A percentile compares a stretch with the other conserved stretches of the same genome.
Evolutionary conservation across 2,113 vertebrate species (phyloP).

Genomic region (Thinocorus orbignyianus): DNA sequence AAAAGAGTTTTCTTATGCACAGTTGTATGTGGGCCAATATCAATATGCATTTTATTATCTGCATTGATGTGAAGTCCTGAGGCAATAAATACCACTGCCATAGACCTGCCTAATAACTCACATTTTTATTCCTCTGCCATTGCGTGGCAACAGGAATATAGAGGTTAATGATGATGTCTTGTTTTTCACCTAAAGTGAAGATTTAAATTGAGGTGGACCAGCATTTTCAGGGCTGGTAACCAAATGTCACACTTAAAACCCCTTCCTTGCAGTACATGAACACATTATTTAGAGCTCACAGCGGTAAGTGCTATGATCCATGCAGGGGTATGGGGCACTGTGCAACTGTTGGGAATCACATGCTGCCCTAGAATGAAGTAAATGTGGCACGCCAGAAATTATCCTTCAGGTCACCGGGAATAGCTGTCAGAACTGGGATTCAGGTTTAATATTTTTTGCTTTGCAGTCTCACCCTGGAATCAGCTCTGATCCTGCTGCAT

Average conservation of each 20-base stretch:
- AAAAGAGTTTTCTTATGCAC: background rate
- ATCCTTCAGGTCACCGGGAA: background rate
- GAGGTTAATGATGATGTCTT: background rate
- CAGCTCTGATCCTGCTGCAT: background rate
- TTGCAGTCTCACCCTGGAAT: background rate
- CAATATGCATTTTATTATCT: background rate
- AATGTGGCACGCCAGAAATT: background rate
- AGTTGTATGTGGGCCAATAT: background rate
- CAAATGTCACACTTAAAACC: background rate
- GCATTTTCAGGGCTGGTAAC: background rate
- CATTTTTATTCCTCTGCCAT: background rate
- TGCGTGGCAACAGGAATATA: background rate
- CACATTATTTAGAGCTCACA: background rate
- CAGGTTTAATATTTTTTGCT: background rate
- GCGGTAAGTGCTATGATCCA: background rate
- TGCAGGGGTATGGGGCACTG: background rate
- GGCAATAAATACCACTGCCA: conserved; percentile 3
- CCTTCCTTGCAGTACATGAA: background rate
- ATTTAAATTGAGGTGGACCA: background rate
- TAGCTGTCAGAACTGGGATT: background rate
- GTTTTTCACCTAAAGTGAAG: background rate
- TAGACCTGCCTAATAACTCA: background rate
- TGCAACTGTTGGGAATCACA: background rate
- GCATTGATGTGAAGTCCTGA: background rate
- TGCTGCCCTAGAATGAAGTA: background rate